Base-by-base conservation (phyloP, 37 sponge, comb jelly and placozoan genomes). In the Aplysina aerophoba region DNA sequence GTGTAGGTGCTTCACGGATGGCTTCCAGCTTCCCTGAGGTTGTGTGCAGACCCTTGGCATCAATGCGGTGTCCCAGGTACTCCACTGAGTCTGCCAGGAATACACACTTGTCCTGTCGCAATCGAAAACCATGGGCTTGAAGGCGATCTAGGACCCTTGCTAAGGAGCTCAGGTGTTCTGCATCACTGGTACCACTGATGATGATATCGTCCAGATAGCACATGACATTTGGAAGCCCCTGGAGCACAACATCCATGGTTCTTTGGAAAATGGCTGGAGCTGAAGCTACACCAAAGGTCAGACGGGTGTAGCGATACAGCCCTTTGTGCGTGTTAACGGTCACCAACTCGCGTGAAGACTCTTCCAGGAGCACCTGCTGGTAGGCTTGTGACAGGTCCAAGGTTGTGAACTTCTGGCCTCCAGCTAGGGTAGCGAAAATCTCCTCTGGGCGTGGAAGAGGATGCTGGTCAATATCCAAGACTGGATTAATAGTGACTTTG, bases 261-360 rank as follows among this genome's bases (percentile, higher is more conserved):
- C 84, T 1, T 67, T 83, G 69, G 54, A 83, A 83, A 15, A 83
- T 68, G 25, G 71, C 84, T 36, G 84, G 84, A 28, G 82, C 74
- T 8, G 73, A 55, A 3, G 82, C 27, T 35, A 81, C 39, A 2
- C 82, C 82, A 31, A 60, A 81, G 3, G 62, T 37, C 5, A 84
- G 34, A 2, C 37, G 59, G 1, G 54, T 84, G 33, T 81, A 81
- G 13, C 66, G 39, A 34, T 39, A 79, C 1, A 86, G 61, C 3
- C 87, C 87, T 44, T 64, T 40, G 53, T 79, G 87, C 0, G 87
- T 86, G 69, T 63, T 86, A 17, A 84, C 64, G 21, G 79, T 75
- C 4, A 67, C 60, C 28, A 57, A 84, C 19, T 78, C 37, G 24
- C 57, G 53, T 4, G 89, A 78, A 1, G 55, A 62, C 1, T 84